phyloP scores from a whole-genome alignment of 2,888 invertebrate genomes.

The Eucera pruinosa region DNA sequence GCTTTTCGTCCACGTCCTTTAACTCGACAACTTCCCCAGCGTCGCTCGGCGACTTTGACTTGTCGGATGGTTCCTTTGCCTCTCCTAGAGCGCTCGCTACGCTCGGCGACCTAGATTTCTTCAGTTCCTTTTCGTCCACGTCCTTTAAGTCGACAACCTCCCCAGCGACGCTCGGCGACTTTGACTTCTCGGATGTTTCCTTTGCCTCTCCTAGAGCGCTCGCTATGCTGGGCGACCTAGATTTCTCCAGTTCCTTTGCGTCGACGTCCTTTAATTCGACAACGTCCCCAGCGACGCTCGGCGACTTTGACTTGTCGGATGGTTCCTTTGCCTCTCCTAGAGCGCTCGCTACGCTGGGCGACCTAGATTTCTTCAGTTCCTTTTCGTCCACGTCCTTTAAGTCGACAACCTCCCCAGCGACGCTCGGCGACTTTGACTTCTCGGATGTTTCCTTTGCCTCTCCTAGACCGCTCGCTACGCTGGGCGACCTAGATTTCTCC shows the following conservation, averaged over 20 bases:
- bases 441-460: not conserved
- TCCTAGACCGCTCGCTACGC: not conserved
- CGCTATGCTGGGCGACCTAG: conserved; percentile 27
- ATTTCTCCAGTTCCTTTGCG: conserved; percentile 9
- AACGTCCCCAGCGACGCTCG: conserved; percentile 64
- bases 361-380: conserved; percentile 36
- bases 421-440: conserved; percentile 29
- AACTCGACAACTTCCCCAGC: too few species aligned
- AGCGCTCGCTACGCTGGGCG: conserved; percentile 30
- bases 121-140: conserved; percentile 8
- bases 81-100: too few species aligned
- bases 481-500: conserved; percentile 1
- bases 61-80: too few species aligned
- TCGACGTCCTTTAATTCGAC: conserved; percentile 34
- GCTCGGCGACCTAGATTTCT: too few species aligned
- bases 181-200: conserved; percentile 29
- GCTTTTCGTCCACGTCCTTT: conserved; percentile 38
- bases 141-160: conserved; percentile 53
- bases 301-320: conserved; percentile 58
- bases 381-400: too few species aligned
- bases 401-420: not conserved
- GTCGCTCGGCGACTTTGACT: too few species aligned
- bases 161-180: conserved; percentile 51
- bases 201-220: too few species aligned
- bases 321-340: conserved; percentile 31